Conservation (phyloP, 1,140 invertebrate genomes). For the Drosophila littoralis region DNA sequence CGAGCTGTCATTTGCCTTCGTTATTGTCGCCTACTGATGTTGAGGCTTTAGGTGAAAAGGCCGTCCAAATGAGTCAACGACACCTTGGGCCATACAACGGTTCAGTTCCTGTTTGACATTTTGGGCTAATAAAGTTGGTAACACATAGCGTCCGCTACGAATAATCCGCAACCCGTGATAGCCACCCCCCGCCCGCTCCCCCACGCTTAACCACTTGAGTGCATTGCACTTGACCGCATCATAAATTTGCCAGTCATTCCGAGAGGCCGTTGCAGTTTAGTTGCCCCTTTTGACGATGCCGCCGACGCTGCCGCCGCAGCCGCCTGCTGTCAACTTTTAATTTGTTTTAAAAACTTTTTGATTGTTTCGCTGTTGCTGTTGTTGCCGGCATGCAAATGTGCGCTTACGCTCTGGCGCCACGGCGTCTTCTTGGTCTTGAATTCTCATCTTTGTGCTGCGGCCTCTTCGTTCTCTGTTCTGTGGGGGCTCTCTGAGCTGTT, state of each 20-base stretch:
- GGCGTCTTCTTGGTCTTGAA: conserved; percentile 31
- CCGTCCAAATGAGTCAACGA: conserved; percentile 28
- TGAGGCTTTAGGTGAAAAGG: conserved; percentile 5
- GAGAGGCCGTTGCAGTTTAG: conserved; percentile 51
- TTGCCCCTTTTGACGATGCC: not conserved
- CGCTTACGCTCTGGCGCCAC: conserved; percentile 24
- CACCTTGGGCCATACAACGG: conserved; percentile 41
- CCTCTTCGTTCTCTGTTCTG: not conserved
- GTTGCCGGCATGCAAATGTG: conserved; percentile 64
- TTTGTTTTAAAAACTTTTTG: conserved; percentile 82
- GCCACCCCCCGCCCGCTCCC: not conserved
- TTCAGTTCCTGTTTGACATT: conserved; percentile 41
- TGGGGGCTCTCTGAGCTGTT: conserved; percentile 9
- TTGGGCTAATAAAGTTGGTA: conserved; percentile 44
- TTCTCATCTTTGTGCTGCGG: conserved; percentile 19
- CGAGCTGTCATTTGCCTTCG: conserved; percentile 5
- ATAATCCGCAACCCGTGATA: not conserved
- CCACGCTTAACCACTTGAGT: conserved; percentile 29
- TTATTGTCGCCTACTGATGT: conserved; percentile 7
- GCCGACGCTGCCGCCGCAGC: conserved; percentile 3
- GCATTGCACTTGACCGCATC: conserved; percentile 66
- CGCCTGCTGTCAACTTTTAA: conserved; percentile 72
- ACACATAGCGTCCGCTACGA: conserved; percentile 3
- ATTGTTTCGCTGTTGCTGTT: conserved; percentile 61
- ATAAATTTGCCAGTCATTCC: conserved; percentile 57